Percentiles rank a stretch among this genome's conserved stretches.
phyloP scores from a whole-genome alignment of 2,888 invertebrate genomes.

The Bembecia ichneumoniformis region DNA sequence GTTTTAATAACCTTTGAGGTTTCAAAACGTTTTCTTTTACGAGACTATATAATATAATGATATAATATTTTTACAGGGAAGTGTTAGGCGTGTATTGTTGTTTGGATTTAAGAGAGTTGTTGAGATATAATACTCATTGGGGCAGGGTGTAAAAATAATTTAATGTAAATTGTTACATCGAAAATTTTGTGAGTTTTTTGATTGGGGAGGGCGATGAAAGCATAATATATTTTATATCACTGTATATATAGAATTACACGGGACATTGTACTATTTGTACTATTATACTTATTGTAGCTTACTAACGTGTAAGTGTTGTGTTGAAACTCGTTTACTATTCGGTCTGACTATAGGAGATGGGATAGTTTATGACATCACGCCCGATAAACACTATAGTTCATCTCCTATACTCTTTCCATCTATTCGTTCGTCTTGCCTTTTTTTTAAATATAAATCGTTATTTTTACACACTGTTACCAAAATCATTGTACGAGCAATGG shows the following conservation, averaged over 20 bases:
- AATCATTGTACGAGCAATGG: constrained; percentile 68
- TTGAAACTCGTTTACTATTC: too few relatives aligned
- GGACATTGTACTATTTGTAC: too few relatives aligned
- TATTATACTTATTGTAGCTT: too few relatives aligned
- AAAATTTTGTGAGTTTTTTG: neutral
- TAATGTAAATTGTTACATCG: neutral
- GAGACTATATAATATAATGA: constrained; percentile 61
- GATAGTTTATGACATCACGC: too few relatives aligned
- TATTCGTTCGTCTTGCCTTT: neutral
- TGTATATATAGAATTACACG: too few relatives aligned
- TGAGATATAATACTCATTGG: constrained; percentile 68
- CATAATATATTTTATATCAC: too few relatives aligned
- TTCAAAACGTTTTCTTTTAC: constrained; percentile 66
- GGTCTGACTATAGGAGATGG: too few relatives aligned
- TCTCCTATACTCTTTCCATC: too few relatives aligned
- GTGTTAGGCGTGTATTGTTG: constrained; percentile 68
- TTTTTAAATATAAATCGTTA: constrained; percentile 22
- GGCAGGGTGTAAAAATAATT: constrained; percentile 60
- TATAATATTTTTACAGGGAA: constrained; percentile 60
- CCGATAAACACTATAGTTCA: too few relatives aligned
- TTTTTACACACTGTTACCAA: constrained; percentile 62
- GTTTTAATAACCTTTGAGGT: constrained; percentile 69
- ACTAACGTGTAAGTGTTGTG: too few relatives aligned
- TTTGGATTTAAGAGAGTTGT: constrained; percentile 64
- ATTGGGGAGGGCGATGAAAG: constrained; percentile 1